A percentile compares a stretch with the other conserved stretches of the same genome.
phyloP scores from a whole-genome alignment of 2,797 vertebrate species.

The Eupleurogrammus muticus region DNA sequence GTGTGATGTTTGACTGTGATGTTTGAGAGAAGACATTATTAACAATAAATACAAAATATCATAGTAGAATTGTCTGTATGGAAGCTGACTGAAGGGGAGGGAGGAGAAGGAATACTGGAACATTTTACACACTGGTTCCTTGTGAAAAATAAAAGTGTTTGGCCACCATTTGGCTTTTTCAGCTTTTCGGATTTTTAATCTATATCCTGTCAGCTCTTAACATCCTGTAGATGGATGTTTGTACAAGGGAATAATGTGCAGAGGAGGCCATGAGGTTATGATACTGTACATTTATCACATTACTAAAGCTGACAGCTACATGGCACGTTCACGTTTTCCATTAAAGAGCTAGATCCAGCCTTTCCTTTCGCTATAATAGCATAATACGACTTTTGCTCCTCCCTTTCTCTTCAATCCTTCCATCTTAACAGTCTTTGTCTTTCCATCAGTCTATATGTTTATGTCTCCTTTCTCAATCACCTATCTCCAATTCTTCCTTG shows the following conservation, averaged over 20 bases:
- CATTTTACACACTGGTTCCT: neutral
- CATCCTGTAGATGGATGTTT: slow-evolving; percentile 54
- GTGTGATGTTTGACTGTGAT: too few species aligned
- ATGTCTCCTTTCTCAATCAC: neutral
- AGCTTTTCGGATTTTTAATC: slow-evolving; percentile 36
- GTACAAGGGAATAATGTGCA: slow-evolving; percentile 50
- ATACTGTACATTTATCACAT: slow-evolving; percentile 61
- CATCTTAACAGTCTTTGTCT: neutral
- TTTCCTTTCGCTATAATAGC: slow-evolving; percentile 16
- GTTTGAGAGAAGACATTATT: neutral
- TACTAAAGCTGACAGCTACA: slow-evolving; percentile 59
- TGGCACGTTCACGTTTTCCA: slow-evolving; percentile 43
- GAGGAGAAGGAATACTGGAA: neutral
- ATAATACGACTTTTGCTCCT: slow-evolving; percentile 14
- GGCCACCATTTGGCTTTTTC: slow-evolving; percentile 11
- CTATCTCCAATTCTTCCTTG: neutral
- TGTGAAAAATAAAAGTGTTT: neutral
- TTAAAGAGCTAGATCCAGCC: slow-evolving; percentile 37
- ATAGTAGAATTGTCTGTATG: neutral
- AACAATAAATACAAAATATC: neutral
- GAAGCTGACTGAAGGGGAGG: neutral
- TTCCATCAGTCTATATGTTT: neutral
- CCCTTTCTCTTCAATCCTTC: slow-evolving; percentile 4
- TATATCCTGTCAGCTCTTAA: slow-evolving; percentile 44
- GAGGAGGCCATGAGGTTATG: slow-evolving; percentile 58